Conservation (phyloP, 1,140 invertebrate species). For the Bombus pascuorum region DNA sequence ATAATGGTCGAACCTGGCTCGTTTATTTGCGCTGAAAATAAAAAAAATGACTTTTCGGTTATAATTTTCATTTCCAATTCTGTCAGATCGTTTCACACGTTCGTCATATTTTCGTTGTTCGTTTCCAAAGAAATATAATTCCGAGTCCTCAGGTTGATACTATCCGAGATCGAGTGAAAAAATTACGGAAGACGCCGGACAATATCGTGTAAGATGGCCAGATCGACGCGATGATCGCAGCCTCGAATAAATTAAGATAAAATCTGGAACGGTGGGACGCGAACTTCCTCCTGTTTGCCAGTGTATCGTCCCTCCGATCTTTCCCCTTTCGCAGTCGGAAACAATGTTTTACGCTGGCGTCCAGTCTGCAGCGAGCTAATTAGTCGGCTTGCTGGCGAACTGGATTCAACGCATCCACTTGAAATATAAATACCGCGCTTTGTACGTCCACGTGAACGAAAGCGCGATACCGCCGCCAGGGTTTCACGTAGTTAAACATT, state of each 20-base stretch:
- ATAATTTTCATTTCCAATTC: neutral
- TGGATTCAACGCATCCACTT: slow-evolving; percentile 22
- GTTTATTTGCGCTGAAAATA: neutral
- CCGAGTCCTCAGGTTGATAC: neutral
- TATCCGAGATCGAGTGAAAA: neutral
- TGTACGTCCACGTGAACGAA: slow-evolving; percentile 5
- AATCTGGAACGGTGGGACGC: slow-evolving; percentile 41
- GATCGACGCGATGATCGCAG: slow-evolving; percentile 51
- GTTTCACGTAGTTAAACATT: neutral
- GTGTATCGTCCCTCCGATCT: slow-evolving; percentile 52
- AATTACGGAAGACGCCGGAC: slow-evolving; percentile 18
- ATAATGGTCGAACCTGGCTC: neutral
- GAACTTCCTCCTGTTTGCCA: slow-evolving; percentile 42
- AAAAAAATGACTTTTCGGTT: neutral
- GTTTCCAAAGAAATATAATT: neutral
- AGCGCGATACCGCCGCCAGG: neutral
- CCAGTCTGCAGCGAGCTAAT: slow-evolving; percentile 54
- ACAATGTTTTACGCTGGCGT: slow-evolving; percentile 58
- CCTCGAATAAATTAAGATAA: slow-evolving; percentile 65
- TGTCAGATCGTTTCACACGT: no score
- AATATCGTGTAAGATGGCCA: neutral
- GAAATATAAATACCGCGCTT: slow-evolving; percentile 12
- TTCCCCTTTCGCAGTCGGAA: slow-evolving; percentile 64
- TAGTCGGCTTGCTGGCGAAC: slow-evolving; percentile 31
- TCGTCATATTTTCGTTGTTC: no score